Base-by-base conservation (phyloP, 2,888 invertebrate genomes). In the Andrena fulva region DNA sequence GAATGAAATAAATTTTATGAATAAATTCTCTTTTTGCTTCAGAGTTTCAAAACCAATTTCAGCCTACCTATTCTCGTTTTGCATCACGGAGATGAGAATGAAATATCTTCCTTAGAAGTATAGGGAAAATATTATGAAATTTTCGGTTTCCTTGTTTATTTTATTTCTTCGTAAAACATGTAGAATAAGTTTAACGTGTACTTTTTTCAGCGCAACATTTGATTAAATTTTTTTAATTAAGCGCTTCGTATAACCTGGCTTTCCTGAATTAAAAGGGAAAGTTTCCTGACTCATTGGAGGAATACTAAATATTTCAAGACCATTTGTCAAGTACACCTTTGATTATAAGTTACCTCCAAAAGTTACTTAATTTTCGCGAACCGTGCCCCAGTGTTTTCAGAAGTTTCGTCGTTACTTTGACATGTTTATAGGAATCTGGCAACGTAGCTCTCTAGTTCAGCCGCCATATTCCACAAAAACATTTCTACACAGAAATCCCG, bases 301-400 rank as follows among this genome's bases (percentile, higher is more conserved):
- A 56, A 56, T 27, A 56, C 24, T 56, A 60, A 60, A 60, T 60
- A 60, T 27, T 60, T 29, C 56, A 56, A 10, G 24, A 27, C 29
- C 12, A 31, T 60, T 60, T 60, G 16, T 60, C 29, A 16, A 16
- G 27, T 16, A 29, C 16, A 31, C 6, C 2, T 20, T 60, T 60
- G 60, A 60, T n/a, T 60, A 29, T 60, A 24, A 56, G 56, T 60
- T 60, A 60, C 16, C 31, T 60, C 12, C 16, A 60, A 60, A 60
- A 60, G 60, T 60, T 60, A 31, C 29, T 60, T 60, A 31, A 60
- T 60, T 29, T 60, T 29, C 29, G 29, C 29, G 2, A 27, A 60
- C 29, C 6, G 29, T 60, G 16, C 60, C 27, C 5, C 29, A 29
- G 56, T 16, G 29, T 60, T 60, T 20, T 20, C 12, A 6, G 24